Evolutionary conservation across 1,140 invertebrate species (phyloP).

Genomic region (Dryas iulia): DNA sequence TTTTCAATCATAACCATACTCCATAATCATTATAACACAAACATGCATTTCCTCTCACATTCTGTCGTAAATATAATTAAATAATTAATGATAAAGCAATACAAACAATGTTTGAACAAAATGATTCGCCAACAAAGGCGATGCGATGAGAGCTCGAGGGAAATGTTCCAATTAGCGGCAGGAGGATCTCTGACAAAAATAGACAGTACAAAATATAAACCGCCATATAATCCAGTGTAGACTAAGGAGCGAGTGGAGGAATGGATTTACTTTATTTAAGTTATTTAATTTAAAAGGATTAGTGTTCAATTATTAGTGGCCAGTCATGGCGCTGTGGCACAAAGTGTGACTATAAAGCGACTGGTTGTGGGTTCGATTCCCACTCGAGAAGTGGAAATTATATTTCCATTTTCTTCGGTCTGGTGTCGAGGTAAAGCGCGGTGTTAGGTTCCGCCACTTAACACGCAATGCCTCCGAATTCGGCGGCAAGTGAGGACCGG

Average conservation of each 20-base stretch:
- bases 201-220: slow-evolving; percentile 5
- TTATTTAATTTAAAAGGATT: neutral
- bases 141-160: slow-evolving; percentile 11
- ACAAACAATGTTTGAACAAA: slow-evolving; percentile 8
- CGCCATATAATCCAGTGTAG: slow-evolving; percentile 1
- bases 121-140: slow-evolving; percentile 11
- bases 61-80: neutral
- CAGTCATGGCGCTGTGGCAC: no score
- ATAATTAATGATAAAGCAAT: slow-evolving; percentile 17
- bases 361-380: no score
- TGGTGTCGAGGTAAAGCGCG: no score
- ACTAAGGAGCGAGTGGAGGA: neutral
- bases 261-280: neutral
- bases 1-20: no score
- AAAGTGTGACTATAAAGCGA: no score
- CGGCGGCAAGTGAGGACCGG: no score
- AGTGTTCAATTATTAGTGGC: no score
- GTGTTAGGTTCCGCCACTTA: no score
- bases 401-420: no score
- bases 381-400: no score
- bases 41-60: neutral
- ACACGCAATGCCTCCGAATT: no score
- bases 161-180: slow-evolving; percentile 34
- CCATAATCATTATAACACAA: neutral
- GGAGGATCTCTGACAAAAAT: slow-evolving; percentile 14